Conservation (phyloP, 2,888 invertebrate species). For the Leptarthrus brevirostris region DNA sequence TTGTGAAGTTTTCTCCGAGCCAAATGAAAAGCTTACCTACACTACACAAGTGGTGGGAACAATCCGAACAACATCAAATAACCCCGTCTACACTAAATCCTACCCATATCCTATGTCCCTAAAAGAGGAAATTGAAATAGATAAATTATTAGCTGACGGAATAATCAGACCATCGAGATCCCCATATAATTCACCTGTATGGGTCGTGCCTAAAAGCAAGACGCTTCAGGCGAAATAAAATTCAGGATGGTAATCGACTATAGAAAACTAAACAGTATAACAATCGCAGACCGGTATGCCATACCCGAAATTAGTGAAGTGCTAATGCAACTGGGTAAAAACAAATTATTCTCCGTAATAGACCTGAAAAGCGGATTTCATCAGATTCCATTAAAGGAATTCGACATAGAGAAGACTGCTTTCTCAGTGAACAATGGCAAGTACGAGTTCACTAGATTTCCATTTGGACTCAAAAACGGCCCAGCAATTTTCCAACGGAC, state of each 20-base stretch:
- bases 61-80: constrained; percentile 48
- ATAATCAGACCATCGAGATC: constrained; percentile 52
- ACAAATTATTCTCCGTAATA: constrained; percentile 27
- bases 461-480: constrained; percentile 53
- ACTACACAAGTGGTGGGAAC: constrained; percentile 49
- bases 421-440: constrained; percentile 41
- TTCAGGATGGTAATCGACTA: constrained; percentile 20
- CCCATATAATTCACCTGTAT: constrained; percentile 53
- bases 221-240: constrained; percentile 41
- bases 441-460: constrained; percentile 18
- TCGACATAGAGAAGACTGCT: constrained; percentile 41
- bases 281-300: constrained; percentile 4
- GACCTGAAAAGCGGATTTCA: constrained; percentile 52
- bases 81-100: constrained; percentile 49
- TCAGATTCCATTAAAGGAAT: constrained; percentile 13
- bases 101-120: constrained; percentile 49
- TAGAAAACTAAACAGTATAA: constrained; percentile 21
- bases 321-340: constrained; percentile 12
- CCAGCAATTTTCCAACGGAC: constrained; percentile 50
- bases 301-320: constrained; percentile 47
- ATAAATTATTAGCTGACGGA: constrained; percentile 40
- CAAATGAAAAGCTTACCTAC: not conserved
- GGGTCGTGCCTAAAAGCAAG: constrained; percentile 46
- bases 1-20: constrained; percentile 1
- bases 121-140: constrained; percentile 47